Percentiles rank a stretch among this genome's conserved stretches.
Evolutionary conservation across 2,888 invertebrate genomes (phyloP).

Genomic region (Macrostomum cliftonense): DNA sequence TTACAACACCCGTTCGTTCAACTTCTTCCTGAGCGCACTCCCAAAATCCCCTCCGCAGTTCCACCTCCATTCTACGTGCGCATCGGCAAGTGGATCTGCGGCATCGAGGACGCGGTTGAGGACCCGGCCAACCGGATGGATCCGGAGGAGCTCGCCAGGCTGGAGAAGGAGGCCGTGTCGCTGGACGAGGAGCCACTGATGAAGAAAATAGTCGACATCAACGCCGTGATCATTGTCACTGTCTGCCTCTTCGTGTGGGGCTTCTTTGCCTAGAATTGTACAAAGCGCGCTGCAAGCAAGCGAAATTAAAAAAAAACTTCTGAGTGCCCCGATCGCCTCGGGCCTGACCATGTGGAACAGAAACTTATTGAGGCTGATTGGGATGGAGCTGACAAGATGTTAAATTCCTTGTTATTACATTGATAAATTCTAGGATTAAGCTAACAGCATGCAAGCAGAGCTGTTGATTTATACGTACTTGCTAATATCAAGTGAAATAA

Average conservation of each 20-base stretch:
- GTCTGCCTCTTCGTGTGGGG: slow-evolving; percentile 8
- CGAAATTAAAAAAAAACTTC: no score
- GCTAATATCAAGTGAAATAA: no score
- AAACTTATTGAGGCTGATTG: no score
- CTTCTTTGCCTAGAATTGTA: slow-evolving; percentile 3
- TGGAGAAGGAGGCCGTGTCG: neutral
- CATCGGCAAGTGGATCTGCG: slow-evolving; percentile 32
- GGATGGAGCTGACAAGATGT: no score
- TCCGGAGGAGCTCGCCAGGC: slow-evolving; percentile 18
- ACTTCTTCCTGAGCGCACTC: neutral
- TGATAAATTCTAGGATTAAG: no score
- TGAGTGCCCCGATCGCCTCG: no score
- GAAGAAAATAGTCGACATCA: slow-evolving; percentile 5
- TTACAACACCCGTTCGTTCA: no score
- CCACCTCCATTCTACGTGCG: slow-evolving; percentile 24
- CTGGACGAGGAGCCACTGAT: slow-evolving; percentile 3
- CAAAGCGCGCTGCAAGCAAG: no score
- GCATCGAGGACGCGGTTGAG: slow-evolving; percentile 28
- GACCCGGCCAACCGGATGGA: slow-evolving; percentile 14
- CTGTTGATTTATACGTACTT: no score
- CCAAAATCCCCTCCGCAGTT: slow-evolving; percentile 13
- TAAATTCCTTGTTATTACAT: no score
- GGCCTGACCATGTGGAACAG: no score
- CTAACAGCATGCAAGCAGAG: no score
- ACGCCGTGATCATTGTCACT: slow-evolving; percentile 4